A percentile compares a stretch with the other conserved stretches of the same genome.
Evolutionary conservation across 2,888 invertebrate species (phyloP).

Genomic region (Drosophila nr. fundita): DNA sequence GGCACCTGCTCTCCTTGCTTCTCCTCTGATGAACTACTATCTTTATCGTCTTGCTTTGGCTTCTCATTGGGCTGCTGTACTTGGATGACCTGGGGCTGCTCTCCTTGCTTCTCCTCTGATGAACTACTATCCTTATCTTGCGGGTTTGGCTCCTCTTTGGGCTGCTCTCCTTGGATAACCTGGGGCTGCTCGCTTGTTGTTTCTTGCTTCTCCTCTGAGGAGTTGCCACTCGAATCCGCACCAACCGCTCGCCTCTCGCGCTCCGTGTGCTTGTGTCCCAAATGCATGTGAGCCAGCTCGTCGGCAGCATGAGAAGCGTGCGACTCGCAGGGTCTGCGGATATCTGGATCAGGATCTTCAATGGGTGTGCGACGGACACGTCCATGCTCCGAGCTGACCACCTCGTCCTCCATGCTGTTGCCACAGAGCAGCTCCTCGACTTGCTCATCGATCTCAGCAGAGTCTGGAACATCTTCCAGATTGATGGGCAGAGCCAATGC

Average conservation of each 20-base stretch:
- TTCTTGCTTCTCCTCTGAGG: slow-evolving; percentile 17
- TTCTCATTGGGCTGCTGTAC: background rate
- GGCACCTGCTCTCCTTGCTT: background rate
- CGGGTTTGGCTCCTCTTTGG: background rate
- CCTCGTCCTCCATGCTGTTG: slow-evolving; percentile 11
- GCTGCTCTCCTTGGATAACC: background rate
- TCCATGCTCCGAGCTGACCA: slow-evolving; percentile 6
- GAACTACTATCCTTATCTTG: slow-evolving; percentile 3
- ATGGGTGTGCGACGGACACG: slow-evolving; percentile 12
- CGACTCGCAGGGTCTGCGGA: background rate
- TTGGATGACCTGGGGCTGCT: background rate
- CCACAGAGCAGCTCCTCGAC: slow-evolving; percentile 9
- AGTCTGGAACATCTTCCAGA: slow-evolving; percentile 7
- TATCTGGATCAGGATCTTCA: slow-evolving; percentile 22
- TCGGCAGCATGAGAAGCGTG: background rate
- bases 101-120: background rate
- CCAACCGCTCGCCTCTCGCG: slow-evolving; percentile 7
- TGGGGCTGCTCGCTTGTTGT: background rate
- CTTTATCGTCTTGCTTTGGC: background rate
- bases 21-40: slow-evolving; percentile 5
- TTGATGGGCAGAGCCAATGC: slow-evolving; percentile 20
- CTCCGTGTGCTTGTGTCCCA: background rate
- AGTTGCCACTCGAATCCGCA: slow-evolving; percentile 19
- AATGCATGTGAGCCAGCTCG: slow-evolving; percentile 22
- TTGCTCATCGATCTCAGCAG: slow-evolving; percentile 13